Evolutionary conservation across 2,113 vertebrate species (phyloP).

Genomic region (Pelecanus crispus): DNA sequence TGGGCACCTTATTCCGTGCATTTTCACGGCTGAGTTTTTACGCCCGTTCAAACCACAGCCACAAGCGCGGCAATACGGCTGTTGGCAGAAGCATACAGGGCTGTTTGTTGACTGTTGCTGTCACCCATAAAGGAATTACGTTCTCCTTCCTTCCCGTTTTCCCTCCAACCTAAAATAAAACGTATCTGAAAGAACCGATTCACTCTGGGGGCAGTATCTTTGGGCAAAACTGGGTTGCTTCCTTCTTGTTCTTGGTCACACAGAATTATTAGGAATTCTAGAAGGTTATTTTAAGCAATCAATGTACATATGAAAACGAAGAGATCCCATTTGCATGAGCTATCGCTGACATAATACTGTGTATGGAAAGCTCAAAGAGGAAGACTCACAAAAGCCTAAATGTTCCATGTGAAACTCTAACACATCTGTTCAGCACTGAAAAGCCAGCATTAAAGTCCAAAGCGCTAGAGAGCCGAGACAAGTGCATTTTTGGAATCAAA

Average conservation of each 20-base stretch:
- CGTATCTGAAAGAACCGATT: not conserved
- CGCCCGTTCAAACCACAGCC: not conserved
- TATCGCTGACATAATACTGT: not conserved
- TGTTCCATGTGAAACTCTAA: conserved; percentile 7
- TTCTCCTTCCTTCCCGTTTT: not conserved
- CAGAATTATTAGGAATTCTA: not conserved
- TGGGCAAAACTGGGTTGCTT: not conserved
- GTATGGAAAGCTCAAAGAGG: not conserved
- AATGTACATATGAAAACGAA: not conserved
- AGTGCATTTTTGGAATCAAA: conserved; percentile 54
- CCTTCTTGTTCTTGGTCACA: not conserved
- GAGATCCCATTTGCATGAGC: not conserved
- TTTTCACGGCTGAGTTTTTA: not conserved
- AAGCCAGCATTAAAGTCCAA: conserved; percentile 51
- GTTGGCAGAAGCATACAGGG: not conserved
- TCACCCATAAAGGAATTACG: not conserved
- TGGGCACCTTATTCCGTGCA: not conserved
- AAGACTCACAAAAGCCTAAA: conserved; percentile 10
- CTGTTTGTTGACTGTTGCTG: not conserved
- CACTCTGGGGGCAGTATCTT: not conserved
- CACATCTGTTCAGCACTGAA: conserved; percentile 52
- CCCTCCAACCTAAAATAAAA: not conserved
- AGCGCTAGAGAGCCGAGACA: conserved; percentile 11
- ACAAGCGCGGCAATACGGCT: not conserved
- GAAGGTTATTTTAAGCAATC: not conserved